These are phyloP conservation scores for Acrobasis consociella DNA, from an alignment of 2,888 invertebrate genomes.

Conservation along the genomic window DNA sequence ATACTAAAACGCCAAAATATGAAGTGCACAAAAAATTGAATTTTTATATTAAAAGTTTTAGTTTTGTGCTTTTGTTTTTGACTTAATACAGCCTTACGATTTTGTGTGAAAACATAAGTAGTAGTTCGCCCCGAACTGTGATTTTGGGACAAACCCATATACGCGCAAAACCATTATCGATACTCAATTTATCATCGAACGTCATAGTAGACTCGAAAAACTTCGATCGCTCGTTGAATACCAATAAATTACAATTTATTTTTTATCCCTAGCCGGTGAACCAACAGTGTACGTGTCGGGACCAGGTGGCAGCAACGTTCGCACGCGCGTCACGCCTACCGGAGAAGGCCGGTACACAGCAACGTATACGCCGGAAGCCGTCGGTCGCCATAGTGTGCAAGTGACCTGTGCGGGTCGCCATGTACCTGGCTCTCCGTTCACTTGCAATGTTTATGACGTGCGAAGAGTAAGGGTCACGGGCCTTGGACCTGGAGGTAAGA, in stretches of 20 bases:
- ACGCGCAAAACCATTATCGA: too few relatives aligned
- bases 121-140: too few relatives aligned
- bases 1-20: too few relatives aligned
- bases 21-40: too few relatives aligned
- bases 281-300: slow-evolving; percentile 90
- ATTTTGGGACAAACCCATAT: too few relatives aligned
- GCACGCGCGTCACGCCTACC: slow-evolving; percentile 85
- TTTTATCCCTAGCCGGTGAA: slow-evolving; percentile 75
- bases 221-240: too few relatives aligned
- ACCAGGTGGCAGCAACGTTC: slow-evolving; percentile 91
- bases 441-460: slow-evolving; percentile 97
- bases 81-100: too few relatives aligned
- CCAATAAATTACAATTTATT: background rate
- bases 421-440: slow-evolving; percentile 95
- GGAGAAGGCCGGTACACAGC: slow-evolving; percentile 88
- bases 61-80: too few relatives aligned
- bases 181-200: too few relatives aligned
- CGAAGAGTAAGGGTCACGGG: slow-evolving; percentile 89
- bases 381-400: slow-evolving; percentile 93
- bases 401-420: slow-evolving; percentile 92
- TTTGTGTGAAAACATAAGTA: too few relatives aligned
- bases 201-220: too few relatives aligned
- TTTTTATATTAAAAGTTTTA: too few relatives aligned
- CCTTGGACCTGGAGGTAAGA: slow-evolving; percentile 75
- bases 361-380: slow-evolving; percentile 92